phyloP scores from a whole-genome alignment of 2,888 invertebrate species.

The Sphaerophoria rueppellii region DNA sequence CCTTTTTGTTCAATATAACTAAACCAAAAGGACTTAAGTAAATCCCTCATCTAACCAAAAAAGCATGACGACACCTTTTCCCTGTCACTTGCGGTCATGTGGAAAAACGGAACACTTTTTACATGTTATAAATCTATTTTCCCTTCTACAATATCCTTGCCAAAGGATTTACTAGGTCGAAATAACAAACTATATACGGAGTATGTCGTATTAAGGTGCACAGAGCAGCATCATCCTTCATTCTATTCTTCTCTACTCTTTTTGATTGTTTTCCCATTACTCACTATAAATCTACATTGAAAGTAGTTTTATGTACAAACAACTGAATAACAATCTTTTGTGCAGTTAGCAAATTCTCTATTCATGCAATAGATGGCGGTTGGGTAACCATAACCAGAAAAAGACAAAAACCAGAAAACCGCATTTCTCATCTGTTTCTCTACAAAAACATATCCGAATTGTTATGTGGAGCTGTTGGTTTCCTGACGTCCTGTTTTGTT shows the following conservation, averaged over 20 bases:
- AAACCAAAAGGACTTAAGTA: constrained; percentile 45
- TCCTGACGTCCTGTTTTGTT: constrained; percentile 29
- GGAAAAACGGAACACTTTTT: constrained; percentile 66
- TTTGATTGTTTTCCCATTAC: constrained; percentile 69
- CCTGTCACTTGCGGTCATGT: constrained; percentile 72
- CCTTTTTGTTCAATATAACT: constrained; percentile 23
- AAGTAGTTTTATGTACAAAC: constrained; percentile 57
- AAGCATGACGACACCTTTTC: constrained; percentile 65
- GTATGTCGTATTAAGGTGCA: too few relatives aligned
- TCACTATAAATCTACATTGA: constrained; percentile 68
- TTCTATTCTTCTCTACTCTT: background rate
- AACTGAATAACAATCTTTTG: constrained; percentile 24
- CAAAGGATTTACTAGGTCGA: constrained; percentile 8
- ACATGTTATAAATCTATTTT: constrained; percentile 57
- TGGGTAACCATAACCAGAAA: constrained; percentile 3
- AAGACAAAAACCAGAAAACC: constrained; percentile 56
- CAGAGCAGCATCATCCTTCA: constrained; percentile 2
- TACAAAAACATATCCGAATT: background rate
- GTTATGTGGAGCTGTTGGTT: background rate
- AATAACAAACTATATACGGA: background rate
- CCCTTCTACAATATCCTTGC: constrained; percentile 22
- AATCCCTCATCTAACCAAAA: constrained; percentile 41
- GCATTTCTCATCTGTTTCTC: constrained; percentile 60
- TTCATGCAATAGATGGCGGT: constrained; percentile 64
- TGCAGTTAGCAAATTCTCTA: constrained; percentile 42